A percentile compares a stretch with the other conserved stretches of the same genome.
These are phyloP conservation scores for Porites divaricata DNA, from an alignment of 92 coral and sea anemone genomes.

Conservation along the genomic window DNA sequence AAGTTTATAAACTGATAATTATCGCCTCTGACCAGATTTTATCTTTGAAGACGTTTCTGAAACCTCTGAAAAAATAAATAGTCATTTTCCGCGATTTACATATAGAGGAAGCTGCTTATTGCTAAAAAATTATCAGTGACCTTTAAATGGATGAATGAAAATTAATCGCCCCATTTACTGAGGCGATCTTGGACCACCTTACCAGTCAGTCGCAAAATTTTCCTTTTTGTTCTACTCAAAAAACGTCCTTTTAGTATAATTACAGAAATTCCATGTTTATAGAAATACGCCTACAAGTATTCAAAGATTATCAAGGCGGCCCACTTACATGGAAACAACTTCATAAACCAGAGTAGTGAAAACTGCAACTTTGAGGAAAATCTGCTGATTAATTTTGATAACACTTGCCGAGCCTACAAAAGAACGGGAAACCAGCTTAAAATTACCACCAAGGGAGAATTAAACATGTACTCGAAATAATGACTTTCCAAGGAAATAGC, in stretches of 20 bases:
- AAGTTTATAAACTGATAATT: background rate
- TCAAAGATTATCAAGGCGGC: background rate
- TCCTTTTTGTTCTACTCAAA: background rate
- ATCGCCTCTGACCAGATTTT: background rate
- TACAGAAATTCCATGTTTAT: background rate
- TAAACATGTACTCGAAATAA: background rate
- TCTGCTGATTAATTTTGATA: background rate
- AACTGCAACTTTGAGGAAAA: background rate
- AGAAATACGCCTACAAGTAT: background rate
- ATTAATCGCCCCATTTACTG: background rate
- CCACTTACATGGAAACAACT: background rate
- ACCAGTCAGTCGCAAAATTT: background rate
- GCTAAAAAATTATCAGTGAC: constrained; percentile 17
- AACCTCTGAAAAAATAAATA: background rate
- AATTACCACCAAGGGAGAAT: no score
- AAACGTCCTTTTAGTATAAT: background rate
- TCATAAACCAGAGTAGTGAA: background rate
- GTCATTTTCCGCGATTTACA: background rate
- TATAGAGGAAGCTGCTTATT: constrained; percentile 1
- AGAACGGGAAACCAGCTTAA: background rate
- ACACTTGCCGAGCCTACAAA: background rate
- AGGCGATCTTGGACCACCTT: background rate
- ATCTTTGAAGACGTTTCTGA: background rate
- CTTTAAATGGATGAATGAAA: constrained; percentile 19
- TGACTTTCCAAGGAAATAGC: background rate